These are phyloP conservation scores for Dione vanillae DNA, from an alignment of 2,888 invertebrate genomes.

Conservation along the genomic window DNA sequence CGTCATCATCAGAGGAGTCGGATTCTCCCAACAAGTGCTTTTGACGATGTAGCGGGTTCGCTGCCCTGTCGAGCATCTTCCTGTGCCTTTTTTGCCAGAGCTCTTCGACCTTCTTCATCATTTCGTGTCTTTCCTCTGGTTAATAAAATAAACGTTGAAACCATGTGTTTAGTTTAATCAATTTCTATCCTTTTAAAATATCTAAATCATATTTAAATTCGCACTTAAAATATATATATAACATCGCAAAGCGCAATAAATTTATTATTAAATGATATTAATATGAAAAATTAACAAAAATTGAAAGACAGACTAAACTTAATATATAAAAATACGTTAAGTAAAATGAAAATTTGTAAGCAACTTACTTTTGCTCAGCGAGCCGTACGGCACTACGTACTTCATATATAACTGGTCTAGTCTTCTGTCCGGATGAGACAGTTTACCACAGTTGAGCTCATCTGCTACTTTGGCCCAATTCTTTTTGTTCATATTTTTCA, in stretches of 20 bases:
- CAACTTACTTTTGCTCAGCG: conserved; percentile 87
- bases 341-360: not conserved
- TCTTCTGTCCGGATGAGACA: conserved; percentile 91
- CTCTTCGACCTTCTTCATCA: conserved; percentile 89
- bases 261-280: not conserved
- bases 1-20: conserved; percentile 67
- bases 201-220: not conserved
- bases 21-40: conserved; percentile 57
- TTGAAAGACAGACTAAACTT: too few relatives aligned
- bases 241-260: not conserved
- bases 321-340: not conserved
- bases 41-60: conserved; percentile 63
- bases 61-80: conserved; percentile 60
- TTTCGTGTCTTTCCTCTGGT: conserved; percentile 88
- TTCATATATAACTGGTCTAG: conserved; percentile 96
- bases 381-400: conserved; percentile 95
- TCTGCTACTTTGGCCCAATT: conserved; percentile 95
- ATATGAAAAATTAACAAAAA: not conserved
- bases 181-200: not conserved
- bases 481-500: conserved; percentile 94
- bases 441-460: conserved; percentile 92
- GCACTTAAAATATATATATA: not conserved
- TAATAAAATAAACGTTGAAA: conserved; percentile 18
- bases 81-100: conserved; percentile 88
- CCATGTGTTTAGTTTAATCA: not conserved